Evolutionary conservation across 2,797 vertebrate genomes (phyloP).

Genomic region (Muscicapa striata): DNA sequence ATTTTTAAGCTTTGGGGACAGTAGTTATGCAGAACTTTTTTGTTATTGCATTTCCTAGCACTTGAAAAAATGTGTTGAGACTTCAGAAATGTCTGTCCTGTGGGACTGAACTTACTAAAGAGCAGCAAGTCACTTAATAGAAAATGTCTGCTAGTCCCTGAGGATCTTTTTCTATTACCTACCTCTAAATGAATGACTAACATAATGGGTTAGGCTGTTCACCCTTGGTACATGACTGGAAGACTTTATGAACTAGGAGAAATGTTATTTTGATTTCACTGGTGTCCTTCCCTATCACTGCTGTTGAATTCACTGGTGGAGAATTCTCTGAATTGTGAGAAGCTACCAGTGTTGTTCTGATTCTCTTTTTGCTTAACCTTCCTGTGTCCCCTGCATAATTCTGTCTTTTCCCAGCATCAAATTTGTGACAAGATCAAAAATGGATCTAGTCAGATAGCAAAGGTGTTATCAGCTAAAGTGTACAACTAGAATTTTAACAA

Average conservation of each 20-base stretch:
- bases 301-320: background rate
- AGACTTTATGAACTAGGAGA: conserved; percentile 2
- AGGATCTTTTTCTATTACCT: conserved; percentile 41
- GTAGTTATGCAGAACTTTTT: background rate
- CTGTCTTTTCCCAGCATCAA: conserved; percentile 17
- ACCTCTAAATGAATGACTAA: conserved; percentile 49
- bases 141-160: conserved; percentile 11
- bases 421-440: conserved; percentile 50
- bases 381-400: conserved; percentile 6
- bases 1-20: background rate
- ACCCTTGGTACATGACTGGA: conserved; percentile 28
- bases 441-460: conserved; percentile 41
- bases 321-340: background rate
- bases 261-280: background rate
- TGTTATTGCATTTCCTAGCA: conserved; percentile 21
- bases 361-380: conserved; percentile 44
- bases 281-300: background rate
- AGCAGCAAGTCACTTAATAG: conserved; percentile 34
- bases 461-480: conserved; percentile 14
- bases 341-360: background rate
- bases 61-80: background rate
- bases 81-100: conserved; percentile 15
- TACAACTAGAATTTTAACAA: conserved; percentile 45
- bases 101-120: conserved; percentile 1
- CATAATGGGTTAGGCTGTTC: conserved; percentile 28